Conservation (phyloP, 2,113 vertebrate genomes). For the Acanthochromis polyacanthus region DNA sequence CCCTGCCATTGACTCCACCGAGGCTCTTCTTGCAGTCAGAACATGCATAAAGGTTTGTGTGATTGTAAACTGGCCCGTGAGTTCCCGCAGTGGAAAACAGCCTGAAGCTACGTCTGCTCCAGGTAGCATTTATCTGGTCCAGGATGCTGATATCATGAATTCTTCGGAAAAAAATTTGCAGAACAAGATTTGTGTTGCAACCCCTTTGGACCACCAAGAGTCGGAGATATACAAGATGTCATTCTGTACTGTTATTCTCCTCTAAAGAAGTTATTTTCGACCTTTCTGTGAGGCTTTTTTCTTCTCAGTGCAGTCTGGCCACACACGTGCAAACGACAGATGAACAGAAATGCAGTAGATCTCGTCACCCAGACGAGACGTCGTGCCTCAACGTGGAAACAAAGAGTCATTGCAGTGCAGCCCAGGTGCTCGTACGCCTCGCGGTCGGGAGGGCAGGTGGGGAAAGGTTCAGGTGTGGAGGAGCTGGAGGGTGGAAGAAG, state of each 20-base stretch:
- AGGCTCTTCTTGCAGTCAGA: no score
- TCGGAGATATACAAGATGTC: not conserved
- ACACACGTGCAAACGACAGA: not conserved
- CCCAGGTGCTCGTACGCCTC: slow-evolving; percentile 69
- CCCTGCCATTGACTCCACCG: no score
- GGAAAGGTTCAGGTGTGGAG: slow-evolving; percentile 29
- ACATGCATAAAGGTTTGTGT: no score
- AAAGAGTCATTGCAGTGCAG: slow-evolving; percentile 23
- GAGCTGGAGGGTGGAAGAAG: slow-evolving; percentile 29
- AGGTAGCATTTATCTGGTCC: no score
- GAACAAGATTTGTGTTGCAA: no score
- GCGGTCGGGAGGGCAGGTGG: slow-evolving; percentile 14
- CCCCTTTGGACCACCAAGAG: no score
- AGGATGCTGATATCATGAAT: no score
- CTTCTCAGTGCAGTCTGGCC: not conserved
- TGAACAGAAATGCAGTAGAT: not conserved
- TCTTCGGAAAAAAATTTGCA: no score
- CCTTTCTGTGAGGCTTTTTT: not conserved
- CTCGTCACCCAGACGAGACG: slow-evolving; percentile 12
- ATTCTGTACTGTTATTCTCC: not conserved
- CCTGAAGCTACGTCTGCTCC: no score
- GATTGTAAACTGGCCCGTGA: no score
- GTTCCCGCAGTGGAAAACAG: no score
- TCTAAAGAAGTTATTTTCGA: not conserved
- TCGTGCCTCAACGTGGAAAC: not conserved